Evolutionary conservation across 2,797 vertebrate genomes (phyloP), one percentile per base, ranked within the genome.

Genomic region (Fratercula arctica): DNA sequence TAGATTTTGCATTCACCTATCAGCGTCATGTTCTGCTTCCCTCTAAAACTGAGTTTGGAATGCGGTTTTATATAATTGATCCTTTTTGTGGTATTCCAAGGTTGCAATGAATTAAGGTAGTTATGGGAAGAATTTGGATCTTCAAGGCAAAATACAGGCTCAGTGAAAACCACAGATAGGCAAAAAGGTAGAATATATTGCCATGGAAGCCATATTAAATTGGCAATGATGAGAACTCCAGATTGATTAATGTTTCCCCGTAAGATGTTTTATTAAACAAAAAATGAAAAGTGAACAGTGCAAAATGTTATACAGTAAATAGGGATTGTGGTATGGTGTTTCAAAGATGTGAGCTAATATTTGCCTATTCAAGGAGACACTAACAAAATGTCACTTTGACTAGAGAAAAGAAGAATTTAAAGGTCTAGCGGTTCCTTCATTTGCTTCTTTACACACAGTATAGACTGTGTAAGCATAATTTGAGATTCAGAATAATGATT

Each of bases 311-410:
- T 24, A 76, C 74, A 77, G 68, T 86, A 92, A 95, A 85, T 90
- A 85, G 74, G 75, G 86, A 90, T 96, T 95, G 26, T 85, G 43
- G 60, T 83, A 8, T 92, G 59, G 72, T 95, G 67, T 77, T 93
- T 93, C 21, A 76, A 78, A 97, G 88, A 94, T 95, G 90, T 93
- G 96, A 97, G 95, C 81, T 96, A 94, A 72, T 81, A 87, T 95
- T 96, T 94, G 80, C 63, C 91, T 43, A 41, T 96, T 97, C 63
- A 88, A 95, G 87, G 75, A 97, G 96, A 96, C 91, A 87, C 41
- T 84, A 95, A 86, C 51, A 91, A 96, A 97, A 95, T 96, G 96
- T 95, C 92, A 95, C 74, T 95, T 97, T 90, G 90, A 91, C 97
- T 96, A 97, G 87, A 93, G 89, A 94, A 96, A 94, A 97, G 93